Conservation (phyloP, 64 coral and sea anemone genomes). For the Cladopsammia gracilis region DNA sequence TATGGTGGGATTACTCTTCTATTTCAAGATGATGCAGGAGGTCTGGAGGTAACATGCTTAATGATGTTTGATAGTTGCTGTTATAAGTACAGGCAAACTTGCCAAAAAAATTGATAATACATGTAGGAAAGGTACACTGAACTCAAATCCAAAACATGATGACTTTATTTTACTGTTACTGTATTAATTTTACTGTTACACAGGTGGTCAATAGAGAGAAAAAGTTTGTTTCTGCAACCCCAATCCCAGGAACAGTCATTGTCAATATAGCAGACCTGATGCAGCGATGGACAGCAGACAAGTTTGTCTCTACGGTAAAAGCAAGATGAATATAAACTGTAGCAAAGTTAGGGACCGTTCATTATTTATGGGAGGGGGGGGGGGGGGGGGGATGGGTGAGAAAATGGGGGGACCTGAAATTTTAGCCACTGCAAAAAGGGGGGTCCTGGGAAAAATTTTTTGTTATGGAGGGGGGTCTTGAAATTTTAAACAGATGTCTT, state of each 20-base stretch:
- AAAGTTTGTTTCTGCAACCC: slow-evolving; percentile 72
- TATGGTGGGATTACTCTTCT: slow-evolving; percentile 82
- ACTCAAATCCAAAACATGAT: too few species aligned
- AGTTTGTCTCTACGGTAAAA: slow-evolving; percentile 86
- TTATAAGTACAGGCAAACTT: too few species aligned
- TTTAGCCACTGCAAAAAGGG: too few species aligned
- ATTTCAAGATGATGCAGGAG: slow-evolving; percentile 90
- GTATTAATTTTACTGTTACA: neutral
- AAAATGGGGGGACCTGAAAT: too few species aligned
- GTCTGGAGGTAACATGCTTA: slow-evolving; percentile 57
- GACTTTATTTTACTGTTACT: neutral
- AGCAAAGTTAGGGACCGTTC: too few species aligned
- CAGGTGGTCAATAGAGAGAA: slow-evolving; percentile 81
- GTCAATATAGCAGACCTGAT: slow-evolving; percentile 82
- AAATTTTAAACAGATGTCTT: too few species aligned
- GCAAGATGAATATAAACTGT: neutral
- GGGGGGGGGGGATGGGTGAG: too few species aligned
- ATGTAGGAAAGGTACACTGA: too few species aligned
- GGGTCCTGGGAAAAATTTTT: too few species aligned
- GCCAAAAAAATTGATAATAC: too few species aligned
- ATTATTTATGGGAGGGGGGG: too few species aligned
- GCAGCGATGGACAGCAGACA: slow-evolving; percentile 86
- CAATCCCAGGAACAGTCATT: slow-evolving; percentile 74
- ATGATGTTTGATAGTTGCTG: neutral
- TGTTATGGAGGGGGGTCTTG: too few species aligned